These are phyloP conservation scores for Dexiosoma caninum DNA, from an alignment of 2,888 invertebrate genomes.

Conservation along the genomic window DNA sequence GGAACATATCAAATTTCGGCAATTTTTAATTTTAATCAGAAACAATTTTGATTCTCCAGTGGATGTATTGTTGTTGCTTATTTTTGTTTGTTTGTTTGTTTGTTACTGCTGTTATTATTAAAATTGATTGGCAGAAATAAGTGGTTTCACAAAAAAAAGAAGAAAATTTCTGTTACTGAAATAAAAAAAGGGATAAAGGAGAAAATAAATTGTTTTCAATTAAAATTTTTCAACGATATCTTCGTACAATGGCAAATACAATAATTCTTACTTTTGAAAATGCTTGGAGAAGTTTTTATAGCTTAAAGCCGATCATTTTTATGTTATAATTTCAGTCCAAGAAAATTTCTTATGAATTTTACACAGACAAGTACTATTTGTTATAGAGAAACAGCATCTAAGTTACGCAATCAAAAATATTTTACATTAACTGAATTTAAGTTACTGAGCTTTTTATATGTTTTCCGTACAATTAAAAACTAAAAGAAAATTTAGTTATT, in stretches of 20 bases:
- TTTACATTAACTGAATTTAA: no score
- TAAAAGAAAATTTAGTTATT: no score
- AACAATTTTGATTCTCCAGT: conserved; percentile 36
- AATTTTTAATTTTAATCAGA: conserved; percentile 49
- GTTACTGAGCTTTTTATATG: no score
- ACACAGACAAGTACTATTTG: no score
- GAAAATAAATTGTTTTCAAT: conserved; percentile 20
- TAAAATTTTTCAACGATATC: conserved; percentile 3
- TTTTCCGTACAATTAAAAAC: no score
- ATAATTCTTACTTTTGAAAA: neutral
- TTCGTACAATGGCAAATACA: neutral
- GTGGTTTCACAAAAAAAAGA: neutral
- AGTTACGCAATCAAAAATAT: no score
- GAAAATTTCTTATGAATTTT: no score
- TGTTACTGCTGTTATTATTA: conserved; percentile 21
- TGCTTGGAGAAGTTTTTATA: no score
- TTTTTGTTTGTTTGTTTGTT: neutral
- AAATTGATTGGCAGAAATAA: conserved; percentile 48
- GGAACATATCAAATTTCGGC: conserved; percentile 62
- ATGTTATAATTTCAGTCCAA: no score
- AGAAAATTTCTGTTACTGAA: neutral
- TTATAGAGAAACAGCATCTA: no score
- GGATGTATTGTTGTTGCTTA: neutral
- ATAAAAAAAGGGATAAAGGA: neutral
- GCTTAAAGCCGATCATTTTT: no score